Percentiles rank a stretch among this genome's conserved stretches.
phyloP scores from a whole-genome alignment of 2,113 vertebrate species.

The Vulpes lagopus region DNA sequence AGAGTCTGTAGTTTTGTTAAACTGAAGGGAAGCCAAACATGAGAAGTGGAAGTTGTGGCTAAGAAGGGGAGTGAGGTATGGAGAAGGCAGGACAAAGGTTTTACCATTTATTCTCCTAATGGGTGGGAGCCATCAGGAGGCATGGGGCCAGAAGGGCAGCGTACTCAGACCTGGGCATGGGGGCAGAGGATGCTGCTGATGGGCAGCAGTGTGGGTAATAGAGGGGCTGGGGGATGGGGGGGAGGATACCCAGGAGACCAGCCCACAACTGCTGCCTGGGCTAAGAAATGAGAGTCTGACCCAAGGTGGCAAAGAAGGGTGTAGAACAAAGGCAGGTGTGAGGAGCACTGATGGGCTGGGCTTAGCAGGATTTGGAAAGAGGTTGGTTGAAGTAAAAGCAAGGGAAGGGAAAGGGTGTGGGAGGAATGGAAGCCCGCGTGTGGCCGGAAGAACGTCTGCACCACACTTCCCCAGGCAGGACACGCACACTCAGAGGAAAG shows the following conservation, averaged over 20 bases:
- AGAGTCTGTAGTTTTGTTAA: not conserved
- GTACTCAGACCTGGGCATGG: not conserved
- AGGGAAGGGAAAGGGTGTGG: not conserved
- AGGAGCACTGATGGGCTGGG: not conserved
- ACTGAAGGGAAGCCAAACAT: not conserved
- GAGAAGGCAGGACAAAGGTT: not conserved
- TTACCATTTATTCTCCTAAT: not conserved
- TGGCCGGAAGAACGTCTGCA: not conserved
- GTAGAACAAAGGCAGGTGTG: rapidly evolving
- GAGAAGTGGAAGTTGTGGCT: not conserved
- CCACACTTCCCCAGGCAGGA: not conserved
- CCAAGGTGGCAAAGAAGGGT: not conserved
- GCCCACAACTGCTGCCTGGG: too few relatives aligned
- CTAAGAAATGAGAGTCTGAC: not conserved
- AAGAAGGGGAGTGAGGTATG: not conserved
- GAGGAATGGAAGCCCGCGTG: not conserved
- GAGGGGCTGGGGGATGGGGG: not conserved
- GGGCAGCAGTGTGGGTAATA: rapidly evolving
- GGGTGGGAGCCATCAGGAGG: not conserved
- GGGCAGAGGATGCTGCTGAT: not conserved
- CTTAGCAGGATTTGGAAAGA: not conserved
- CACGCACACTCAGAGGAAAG: not conserved
- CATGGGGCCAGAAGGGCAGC: not conserved
- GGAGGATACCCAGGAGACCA: not conserved
- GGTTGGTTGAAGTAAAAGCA: not conserved